Conservation (phyloP, 2,797 vertebrate genomes). For the Uromys caudimaculatus region DNA sequence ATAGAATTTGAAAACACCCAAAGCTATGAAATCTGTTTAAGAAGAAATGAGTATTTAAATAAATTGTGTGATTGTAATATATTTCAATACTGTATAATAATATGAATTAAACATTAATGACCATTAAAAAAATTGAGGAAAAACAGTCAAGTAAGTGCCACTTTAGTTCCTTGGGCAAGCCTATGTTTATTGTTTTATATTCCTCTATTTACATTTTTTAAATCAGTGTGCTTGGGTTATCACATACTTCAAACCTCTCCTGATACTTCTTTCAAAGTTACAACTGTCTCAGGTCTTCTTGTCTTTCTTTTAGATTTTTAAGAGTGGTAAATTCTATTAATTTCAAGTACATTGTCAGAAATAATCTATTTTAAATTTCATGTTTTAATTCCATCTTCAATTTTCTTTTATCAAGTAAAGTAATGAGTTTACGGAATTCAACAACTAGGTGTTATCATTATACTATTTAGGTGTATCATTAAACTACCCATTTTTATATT, state of each 20-base stretch:
- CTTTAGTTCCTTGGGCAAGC: background rate
- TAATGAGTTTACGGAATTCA: background rate
- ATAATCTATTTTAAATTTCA: background rate
- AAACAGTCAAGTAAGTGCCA: background rate
- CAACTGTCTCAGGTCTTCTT: background rate
- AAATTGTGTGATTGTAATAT: background rate
- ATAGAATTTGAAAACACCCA: background rate
- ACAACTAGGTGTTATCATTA: background rate
- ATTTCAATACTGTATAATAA: background rate
- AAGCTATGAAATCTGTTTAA: background rate
- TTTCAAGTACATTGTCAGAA: background rate
- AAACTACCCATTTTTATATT: background rate
- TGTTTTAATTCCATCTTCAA: background rate
- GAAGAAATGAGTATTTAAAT: background rate
- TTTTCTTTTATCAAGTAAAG: background rate
- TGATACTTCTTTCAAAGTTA: background rate
- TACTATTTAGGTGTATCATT: background rate
- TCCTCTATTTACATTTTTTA: background rate
- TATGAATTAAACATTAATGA: background rate
- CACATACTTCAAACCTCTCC: background rate
- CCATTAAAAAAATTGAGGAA: background rate
- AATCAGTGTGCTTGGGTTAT: background rate
- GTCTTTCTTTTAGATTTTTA: background rate
- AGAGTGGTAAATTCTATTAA: background rate
- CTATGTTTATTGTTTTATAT: background rate